Evolutionary conservation across 2,113 vertebrate species (phyloP).

Genomic region (Actinemys pallida): DNA sequence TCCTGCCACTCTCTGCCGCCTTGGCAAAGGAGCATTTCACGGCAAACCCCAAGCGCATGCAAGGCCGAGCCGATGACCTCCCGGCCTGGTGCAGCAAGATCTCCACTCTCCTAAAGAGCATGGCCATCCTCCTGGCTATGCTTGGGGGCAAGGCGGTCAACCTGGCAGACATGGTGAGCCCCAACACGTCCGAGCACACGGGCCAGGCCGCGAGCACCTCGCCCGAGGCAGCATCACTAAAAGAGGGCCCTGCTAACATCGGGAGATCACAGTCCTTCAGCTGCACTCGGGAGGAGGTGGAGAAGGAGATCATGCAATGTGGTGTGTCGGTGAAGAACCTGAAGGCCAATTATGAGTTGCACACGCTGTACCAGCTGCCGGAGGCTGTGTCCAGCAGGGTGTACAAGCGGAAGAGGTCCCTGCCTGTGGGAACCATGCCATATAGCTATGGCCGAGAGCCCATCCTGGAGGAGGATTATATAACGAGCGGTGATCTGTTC

Average conservation of each 20-base stretch:
- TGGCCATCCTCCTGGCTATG: slow-evolving; percentile 85
- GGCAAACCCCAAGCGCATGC: slow-evolving; percentile 87
- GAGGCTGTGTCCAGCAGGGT: slow-evolving; percentile 65
- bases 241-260: slow-evolving; percentile 70
- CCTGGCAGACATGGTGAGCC: slow-evolving; percentile 78
- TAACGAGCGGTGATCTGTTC: slow-evolving; percentile 45
- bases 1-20: slow-evolving; percentile 83
- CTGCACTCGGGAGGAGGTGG: slow-evolving; percentile 90
- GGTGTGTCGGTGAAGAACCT: slow-evolving; percentile 94
- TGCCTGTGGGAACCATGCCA: slow-evolving; percentile 75
- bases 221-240: background rate
- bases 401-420: slow-evolving; percentile 83
- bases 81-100: slow-evolving; percentile 89
- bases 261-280: slow-evolving; percentile 89
- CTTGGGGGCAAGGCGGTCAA: slow-evolving; percentile 84
- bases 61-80: slow-evolving; percentile 86
- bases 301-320: slow-evolving; percentile 91
- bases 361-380: slow-evolving; percentile 61
- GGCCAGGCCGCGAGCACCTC: slow-evolving; percentile 28
- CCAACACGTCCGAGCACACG: slow-evolving; percentile 41
- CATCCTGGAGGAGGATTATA: slow-evolving; percentile 81
- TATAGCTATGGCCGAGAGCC: slow-evolving; percentile 76
- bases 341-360: slow-evolving; percentile 91
- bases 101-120: slow-evolving; percentile 85
- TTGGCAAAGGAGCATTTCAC: slow-evolving; percentile 83